These are phyloP conservation scores for Gambusia yucatana DNA, from an alignment of 2,797 vertebrate genomes.

Conservation along the genomic window DNA sequence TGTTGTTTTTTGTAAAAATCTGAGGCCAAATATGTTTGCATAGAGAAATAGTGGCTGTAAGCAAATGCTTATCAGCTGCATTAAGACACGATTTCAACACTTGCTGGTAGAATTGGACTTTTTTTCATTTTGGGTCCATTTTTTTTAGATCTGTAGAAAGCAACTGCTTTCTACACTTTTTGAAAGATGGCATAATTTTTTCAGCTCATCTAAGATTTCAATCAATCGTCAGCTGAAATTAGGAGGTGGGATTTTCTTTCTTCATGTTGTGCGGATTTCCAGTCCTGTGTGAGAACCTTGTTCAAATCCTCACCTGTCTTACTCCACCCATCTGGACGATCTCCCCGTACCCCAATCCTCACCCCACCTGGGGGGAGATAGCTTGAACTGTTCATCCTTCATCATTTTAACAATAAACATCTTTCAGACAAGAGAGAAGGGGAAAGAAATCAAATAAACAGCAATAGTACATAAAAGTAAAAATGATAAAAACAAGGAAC, in stretches of 20 bases:
- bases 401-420: constrained; percentile 62
- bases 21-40: neutral
- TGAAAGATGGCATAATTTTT: neutral
- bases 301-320: constrained; percentile 12
- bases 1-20: neutral
- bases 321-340: constrained; percentile 11
- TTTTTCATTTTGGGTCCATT: neutral
- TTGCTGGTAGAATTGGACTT: neutral
- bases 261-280: neutral
- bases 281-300: constrained; percentile 41
- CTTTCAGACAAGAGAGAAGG: constrained; percentile 48
- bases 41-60: neutral
- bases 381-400: constrained; percentile 34
- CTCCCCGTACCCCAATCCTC: neutral
- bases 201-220: neutral
- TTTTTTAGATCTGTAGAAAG: neutral
- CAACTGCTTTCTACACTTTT: neutral
- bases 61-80: neutral
- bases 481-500: constrained; percentile 60
- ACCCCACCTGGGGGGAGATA: constrained; percentile 25
- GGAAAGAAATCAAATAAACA: constrained; percentile 59
- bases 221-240: neutral
- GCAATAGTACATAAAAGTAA: constrained; percentile 70
- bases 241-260: neutral
- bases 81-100: constrained; percentile 4